Evolutionary conservation across 2,888 invertebrate genomes (phyloP).

Genomic region (Labia minor): DNA sequence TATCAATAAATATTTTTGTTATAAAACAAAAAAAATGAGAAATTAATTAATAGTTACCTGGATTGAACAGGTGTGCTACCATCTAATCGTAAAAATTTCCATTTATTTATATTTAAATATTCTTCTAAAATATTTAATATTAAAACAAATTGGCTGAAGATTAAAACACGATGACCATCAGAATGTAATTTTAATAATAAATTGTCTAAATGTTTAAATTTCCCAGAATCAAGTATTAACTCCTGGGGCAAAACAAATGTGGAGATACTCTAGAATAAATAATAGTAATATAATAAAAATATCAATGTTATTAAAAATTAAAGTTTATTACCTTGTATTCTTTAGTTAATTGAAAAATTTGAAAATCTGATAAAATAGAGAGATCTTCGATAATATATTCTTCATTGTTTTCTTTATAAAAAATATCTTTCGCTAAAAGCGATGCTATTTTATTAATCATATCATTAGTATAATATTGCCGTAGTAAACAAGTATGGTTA

Average conservation of each 20-base stretch:
- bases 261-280: conserved; percentile 37
- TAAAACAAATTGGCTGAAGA: conserved; percentile 96
- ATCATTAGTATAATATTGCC: conserved; percentile 59
- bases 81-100: conserved; percentile 74
- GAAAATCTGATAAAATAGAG: conserved; percentile 80
- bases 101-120: conserved; percentile 61
- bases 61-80: conserved; percentile 79
- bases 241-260: conserved; percentile 48
- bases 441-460: conserved; percentile 56
- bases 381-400: conserved; percentile 80
- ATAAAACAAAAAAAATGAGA: conserved; percentile 17
- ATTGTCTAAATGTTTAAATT: conserved; percentile 68
- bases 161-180: conserved; percentile 69
- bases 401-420: conserved; percentile 64
- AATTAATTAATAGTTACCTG: conserved; percentile 44
- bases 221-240: conserved; percentile 72
- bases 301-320: not conserved
- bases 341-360: conserved; percentile 68
- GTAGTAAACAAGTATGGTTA: conserved; percentile 81
- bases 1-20: no score
- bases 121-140: conserved; percentile 86
- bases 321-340: conserved; percentile 46
- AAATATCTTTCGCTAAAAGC: conserved; percentile 51
- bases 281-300: conserved; percentile 25
- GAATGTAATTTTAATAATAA: conserved; percentile 61